phyloP scores from a whole-genome alignment of 1,140 invertebrate genomes.

The Scaptomyza graminum region DNA sequence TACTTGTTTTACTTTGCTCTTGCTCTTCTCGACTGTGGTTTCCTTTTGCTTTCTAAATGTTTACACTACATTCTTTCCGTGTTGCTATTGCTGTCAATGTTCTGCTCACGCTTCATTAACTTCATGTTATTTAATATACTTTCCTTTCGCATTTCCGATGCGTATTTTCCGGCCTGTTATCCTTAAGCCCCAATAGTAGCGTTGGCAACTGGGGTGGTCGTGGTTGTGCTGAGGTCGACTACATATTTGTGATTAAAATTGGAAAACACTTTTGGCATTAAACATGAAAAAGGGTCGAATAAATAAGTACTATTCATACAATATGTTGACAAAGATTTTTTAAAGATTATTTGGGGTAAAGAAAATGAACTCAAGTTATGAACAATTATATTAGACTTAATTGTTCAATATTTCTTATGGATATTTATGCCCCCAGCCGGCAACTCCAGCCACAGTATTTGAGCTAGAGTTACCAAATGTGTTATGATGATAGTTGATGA shows the following conservation, averaged over 20 bases:
- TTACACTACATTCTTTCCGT: not conserved
- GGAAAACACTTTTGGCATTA: conserved; percentile 36
- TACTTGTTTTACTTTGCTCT: conserved; percentile 50
- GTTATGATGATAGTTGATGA: too few relatives aligned
- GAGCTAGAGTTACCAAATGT: too few relatives aligned
- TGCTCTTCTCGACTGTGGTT: conserved; percentile 63
- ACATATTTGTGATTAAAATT: conserved; percentile 38
- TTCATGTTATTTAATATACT: conserved; percentile 78
- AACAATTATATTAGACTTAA: too few relatives aligned
- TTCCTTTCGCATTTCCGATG: conserved; percentile 54
- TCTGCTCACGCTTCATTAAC: conserved; percentile 72
- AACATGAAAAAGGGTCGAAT: conserved; percentile 64
- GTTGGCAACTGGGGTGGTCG: not conserved
- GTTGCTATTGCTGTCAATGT: conserved; percentile 30
- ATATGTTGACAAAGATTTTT: conserved; percentile 1
- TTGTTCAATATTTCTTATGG: too few relatives aligned
- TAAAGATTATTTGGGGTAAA: not conserved
- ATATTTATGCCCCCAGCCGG: too few relatives aligned
- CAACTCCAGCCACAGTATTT: too few relatives aligned
- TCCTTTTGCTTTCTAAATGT: conserved; percentile 13
- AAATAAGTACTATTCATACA: too few relatives aligned
- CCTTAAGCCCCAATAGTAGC: conserved; percentile 40
- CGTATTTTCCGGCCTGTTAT: conserved; percentile 56
- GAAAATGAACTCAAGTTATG: too few relatives aligned
- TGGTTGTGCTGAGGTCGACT: not conserved